Evolutionary conservation across 2,888 invertebrate species (phyloP), one percentile per base, ranked within the genome.

Genomic region (Epinotia nisella): DNA sequence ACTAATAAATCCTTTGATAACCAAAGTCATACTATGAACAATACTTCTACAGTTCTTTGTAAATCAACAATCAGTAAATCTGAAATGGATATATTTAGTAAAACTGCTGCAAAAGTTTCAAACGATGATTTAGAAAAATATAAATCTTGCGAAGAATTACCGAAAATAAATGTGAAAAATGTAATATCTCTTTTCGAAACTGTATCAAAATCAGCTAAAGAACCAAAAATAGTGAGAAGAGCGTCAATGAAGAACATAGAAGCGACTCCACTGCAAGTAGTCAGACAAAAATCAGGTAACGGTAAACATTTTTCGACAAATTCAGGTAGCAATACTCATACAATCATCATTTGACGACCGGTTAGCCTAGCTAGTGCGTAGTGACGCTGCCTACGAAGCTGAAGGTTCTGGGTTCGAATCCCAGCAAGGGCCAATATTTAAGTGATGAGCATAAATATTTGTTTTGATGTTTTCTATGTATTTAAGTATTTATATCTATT

Each of bases 71-170:
- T 90, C n/a, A 93, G 93, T 76, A 93, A 89, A 81, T 93, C 93
- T 24, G 93, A 93, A 84, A 92, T 91, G 92, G 93, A 93, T 72
- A 90, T 93, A 78, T 93, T 93, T 68, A 92, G 83, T 71, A 93
- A 91, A 84, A 76, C 83, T n/a, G 77, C 84, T 67, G 80, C 76
- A 66, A 82, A 82, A 70, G 64, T 79, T 15, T 76, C 78, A 51
- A 84, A 87, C 41, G 86, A 87, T 62, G 84, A 87, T 70, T 81
- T 91, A 60, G 90, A 92, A 64, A 91, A 89, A 83, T 85, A 92
- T 76, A 92, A 90, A 76, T 93, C 93, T 15, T 93, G 84, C 75
- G 92, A 92, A 71, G 91, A 93, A 79, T 82, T 93, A 58, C 93
- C 92, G 39, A 91, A 89, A 86, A 88, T 89, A 58, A 91, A 87